A percentile compares a stretch with the other conserved stretches of the same genome.
These are phyloP conservation scores for Etheostoma spectabile DNA, from an alignment of 2,113 vertebrate genomes.

Conservation along the genomic window DNA sequence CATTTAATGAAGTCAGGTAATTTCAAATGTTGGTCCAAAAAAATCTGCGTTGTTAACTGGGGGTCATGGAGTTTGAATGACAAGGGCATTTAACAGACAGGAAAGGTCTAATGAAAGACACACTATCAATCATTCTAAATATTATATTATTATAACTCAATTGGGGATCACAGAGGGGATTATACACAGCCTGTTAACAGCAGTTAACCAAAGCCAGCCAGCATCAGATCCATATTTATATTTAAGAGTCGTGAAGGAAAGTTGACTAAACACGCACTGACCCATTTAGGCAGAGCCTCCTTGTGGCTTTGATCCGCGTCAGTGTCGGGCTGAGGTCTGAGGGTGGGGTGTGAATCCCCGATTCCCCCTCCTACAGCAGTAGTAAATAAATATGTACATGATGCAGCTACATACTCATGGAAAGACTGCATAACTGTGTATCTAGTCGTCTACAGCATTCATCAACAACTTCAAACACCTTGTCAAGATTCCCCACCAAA, in stretches of 20 bases:
- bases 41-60: neutral
- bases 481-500: slow-evolving; percentile 8
- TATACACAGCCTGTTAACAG: neutral
- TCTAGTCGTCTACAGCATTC: neutral
- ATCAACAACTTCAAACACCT: slow-evolving; percentile 4
- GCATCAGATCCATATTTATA: neutral
- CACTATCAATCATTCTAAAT: neutral
- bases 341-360: slow-evolving; percentile 36
- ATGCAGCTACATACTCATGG: neutral
- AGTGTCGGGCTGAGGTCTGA: neutral
- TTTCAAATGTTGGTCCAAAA: neutral
- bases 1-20: neutral
- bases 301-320: slow-evolving; percentile 10
- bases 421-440: neutral
- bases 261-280: neutral
- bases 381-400: neutral
- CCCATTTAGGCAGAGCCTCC: slow-evolving; percentile 14
- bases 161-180: neutral
- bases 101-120: neutral
- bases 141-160: neutral
- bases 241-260: slow-evolving; percentile 12
- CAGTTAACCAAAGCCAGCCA: neutral
- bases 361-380: neutral
- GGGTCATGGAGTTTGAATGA: neutral
- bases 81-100: neutral